A percentile compares a stretch with the other conserved stretches of the same genome.
phyloP scores from a whole-genome alignment of 1,140 invertebrate species.

The Stegodyphus dumicola region DNA sequence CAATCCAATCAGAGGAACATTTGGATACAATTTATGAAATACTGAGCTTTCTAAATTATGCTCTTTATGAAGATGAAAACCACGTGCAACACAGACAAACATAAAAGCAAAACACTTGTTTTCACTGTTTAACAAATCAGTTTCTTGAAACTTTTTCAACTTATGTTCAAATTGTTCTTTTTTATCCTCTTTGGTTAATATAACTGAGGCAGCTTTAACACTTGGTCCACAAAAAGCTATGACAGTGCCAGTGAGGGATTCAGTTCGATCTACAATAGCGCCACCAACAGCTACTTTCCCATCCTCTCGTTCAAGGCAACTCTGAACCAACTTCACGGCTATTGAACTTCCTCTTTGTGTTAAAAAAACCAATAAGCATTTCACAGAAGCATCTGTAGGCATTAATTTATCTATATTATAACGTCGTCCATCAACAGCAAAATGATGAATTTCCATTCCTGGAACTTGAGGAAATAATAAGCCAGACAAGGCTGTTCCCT shows the following conservation, averaged over 20 bases:
- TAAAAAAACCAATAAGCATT: conserved; percentile 52
- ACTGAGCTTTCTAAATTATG: conserved; percentile 72
- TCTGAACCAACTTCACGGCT: conserved; percentile 15
- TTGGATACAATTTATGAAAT: conserved; percentile 74
- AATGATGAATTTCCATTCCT: conserved; percentile 42
- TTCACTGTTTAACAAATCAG: conserved; percentile 64
- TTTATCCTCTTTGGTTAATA: conserved; percentile 64
- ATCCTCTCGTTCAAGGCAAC: conserved; percentile 45
- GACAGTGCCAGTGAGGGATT: conserved; percentile 24
- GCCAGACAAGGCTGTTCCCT: conserved; percentile 31
- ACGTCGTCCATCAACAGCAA: conserved; percentile 19
- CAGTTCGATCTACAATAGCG: conserved; percentile 61
- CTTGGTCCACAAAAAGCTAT: conserved; percentile 65
- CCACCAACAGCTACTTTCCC: conserved; percentile 65
- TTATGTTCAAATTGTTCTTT: conserved; percentile 64
- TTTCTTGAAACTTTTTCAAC: conserved; percentile 66
- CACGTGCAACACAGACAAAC: conserved; percentile 74
- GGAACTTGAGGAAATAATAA: conserved; percentile 45
- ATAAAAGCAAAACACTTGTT: conserved; percentile 72
- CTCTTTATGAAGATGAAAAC: conserved; percentile 67
- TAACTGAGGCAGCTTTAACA: conserved; percentile 66
- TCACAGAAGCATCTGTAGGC: conserved; percentile 22
- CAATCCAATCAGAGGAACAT: conserved; percentile 73
- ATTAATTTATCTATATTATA: not conserved
- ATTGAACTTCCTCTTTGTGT: not conserved